Percentiles rank a stretch among this genome's conserved stretches.
These are phyloP conservation scores for Poecilia latipinna DNA, from an alignment of 2,113 vertebrate genomes.

Conservation along the genomic window DNA sequence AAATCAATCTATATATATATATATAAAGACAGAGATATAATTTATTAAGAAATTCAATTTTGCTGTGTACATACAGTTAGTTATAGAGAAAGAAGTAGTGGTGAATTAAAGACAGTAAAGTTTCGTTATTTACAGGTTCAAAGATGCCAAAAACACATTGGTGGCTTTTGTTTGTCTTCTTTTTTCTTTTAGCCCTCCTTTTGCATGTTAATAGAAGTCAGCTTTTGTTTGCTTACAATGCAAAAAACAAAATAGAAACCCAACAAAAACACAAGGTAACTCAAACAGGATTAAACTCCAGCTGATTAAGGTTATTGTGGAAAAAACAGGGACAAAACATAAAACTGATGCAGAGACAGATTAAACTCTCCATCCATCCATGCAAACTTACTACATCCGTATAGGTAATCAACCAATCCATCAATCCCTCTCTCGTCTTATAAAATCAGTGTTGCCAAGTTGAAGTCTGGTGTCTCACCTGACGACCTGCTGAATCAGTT, in stretches of 20 bases:
- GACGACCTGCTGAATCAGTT: background rate
- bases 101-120: slow-evolving; percentile 19
- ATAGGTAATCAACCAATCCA: background rate
- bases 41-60: slow-evolving; percentile 57
- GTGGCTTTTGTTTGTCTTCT: slow-evolving; percentile 36
- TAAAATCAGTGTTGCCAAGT: background rate
- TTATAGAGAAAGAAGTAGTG: slow-evolving; percentile 10
- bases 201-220: slow-evolving; percentile 45
- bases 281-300: background rate
- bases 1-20: slow-evolving; percentile 24
- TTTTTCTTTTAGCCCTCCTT: slow-evolving; percentile 38
- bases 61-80: slow-evolving; percentile 1
- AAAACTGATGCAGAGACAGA: background rate
- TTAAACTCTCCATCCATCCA: background rate
- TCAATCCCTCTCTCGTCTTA: background rate
- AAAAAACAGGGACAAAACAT: no score
- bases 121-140: slow-evolving; percentile 40
- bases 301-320: background rate
- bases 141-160: slow-evolving; percentile 48
- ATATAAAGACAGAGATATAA: slow-evolving; percentile 61
- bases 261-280: slow-evolving; percentile 26
- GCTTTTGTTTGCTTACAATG: slow-evolving; percentile 40
- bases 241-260: slow-evolving; percentile 1
- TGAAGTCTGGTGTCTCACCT: background rate
- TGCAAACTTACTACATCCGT: background rate